Base-by-base conservation (phyloP, 2,113 vertebrate genomes). In the Amazona vittata region DNA sequence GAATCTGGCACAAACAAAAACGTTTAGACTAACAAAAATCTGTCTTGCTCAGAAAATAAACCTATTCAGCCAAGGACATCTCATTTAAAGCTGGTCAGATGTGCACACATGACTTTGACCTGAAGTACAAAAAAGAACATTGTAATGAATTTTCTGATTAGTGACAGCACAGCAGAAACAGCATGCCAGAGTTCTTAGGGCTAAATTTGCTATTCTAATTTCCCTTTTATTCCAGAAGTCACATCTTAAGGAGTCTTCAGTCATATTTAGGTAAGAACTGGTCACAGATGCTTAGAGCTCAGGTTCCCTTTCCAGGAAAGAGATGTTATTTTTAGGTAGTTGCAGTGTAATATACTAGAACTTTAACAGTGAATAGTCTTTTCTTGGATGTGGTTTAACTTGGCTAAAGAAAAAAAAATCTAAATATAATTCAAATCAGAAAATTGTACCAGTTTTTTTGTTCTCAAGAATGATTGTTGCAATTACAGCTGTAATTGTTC, bases 11-110 rank as follows among this genome's bases (percentile, higher is more conserved):
- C 15, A 77, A 74, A 44, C 2, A 92, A 77, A n/a, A 25, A 15
- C 13, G 44, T 57, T 88, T 49, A 71, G 1, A 70, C 43, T 62
- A 59, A 20, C 7, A 2, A 2, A 1, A 52, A 64, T 21, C 22
- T 67, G 6, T 24, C 22, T 64, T 44, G 12, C 19, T 60, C 7
- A 47, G 43, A 18, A 94, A 82, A 89, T 33, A 82, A 67, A 29
- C 2, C 0, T n/a, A 6, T 43, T 79, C 28, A 71, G 1, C 5
- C 5, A 50, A 73, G 9, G 41, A 47, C 4, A 35, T 60, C 11
- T 47, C 16, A 22, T 71, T 80, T 79, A 64, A 60, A 63, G 6
- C 7, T 71, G 2, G 2, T 68, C 50, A 93, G 9, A 5, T 18
- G 7, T 14, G 16, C 10, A 55, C 10, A 8, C 19, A 28, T 17